phyloP scores from a whole-genome alignment of 2,888 invertebrate genomes.

The Agrilus biguttatus region DNA sequence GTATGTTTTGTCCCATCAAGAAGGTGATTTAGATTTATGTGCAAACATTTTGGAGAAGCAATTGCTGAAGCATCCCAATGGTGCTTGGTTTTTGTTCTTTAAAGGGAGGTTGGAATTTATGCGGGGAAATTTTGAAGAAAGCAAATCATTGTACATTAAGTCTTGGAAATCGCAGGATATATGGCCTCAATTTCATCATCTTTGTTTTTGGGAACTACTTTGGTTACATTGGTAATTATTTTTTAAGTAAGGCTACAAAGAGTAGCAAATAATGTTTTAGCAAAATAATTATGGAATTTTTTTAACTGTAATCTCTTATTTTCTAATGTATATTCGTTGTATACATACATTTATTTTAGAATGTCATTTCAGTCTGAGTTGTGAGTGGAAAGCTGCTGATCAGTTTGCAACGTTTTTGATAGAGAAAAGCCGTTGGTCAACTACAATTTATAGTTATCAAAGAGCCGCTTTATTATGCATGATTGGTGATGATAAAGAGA shows the following conservation, averaged over 20 bases:
- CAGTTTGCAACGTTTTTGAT: constrained; percentile 56
- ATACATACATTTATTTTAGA: neutral
- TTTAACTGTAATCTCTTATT: no score
- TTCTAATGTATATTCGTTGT: no score
- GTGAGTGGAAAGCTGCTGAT: constrained; percentile 67
- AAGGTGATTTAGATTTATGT: constrained; percentile 66
- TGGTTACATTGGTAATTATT: constrained; percentile 66
- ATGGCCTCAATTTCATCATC: constrained; percentile 85
- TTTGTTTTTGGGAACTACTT: constrained; percentile 89
- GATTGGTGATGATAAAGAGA: constrained; percentile 38
- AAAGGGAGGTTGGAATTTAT: constrained; percentile 75
- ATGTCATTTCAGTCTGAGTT: constrained; percentile 38
- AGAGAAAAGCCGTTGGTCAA: constrained; percentile 80
- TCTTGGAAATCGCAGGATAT: constrained; percentile 70
- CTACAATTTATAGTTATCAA: constrained; percentile 82
- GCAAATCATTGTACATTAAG: constrained; percentile 60
- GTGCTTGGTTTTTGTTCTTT: constrained; percentile 86
- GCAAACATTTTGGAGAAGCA: constrained; percentile 60
- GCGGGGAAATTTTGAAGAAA: constrained; percentile 56
- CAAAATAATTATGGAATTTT: no score
- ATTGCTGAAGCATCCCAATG: constrained; percentile 62
- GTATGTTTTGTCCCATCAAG: constrained; percentile 65
- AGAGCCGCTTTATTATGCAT: constrained; percentile 73
- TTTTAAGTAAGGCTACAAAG: neutral
- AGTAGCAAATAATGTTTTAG: no score